phyloP scores from a whole-genome alignment of 1,140 invertebrate species.

The Sinella curviseta region DNA sequence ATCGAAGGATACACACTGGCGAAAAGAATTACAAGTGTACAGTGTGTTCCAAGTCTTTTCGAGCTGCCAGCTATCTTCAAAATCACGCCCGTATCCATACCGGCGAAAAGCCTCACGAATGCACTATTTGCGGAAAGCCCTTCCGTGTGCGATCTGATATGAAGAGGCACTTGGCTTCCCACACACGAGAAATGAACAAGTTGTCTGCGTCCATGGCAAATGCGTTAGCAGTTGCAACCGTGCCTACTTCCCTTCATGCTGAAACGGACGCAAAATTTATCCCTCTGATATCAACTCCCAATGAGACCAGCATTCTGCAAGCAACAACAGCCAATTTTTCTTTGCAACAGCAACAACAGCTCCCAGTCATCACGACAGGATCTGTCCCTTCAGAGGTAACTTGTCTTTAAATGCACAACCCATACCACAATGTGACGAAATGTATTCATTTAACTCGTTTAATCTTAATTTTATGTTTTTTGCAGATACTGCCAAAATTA shows the following conservation, averaged over 20 bases:
- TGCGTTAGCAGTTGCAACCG: neutral
- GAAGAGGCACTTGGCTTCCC: conserved; percentile 81
- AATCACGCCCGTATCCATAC: conserved; percentile 90
- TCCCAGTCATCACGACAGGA: no score
- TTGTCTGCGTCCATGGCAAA: neutral
- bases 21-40: conserved; percentile 87
- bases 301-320: neutral
- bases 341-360: no score
- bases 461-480: no score
- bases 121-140: conserved; percentile 74
- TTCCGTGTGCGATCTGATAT: conserved; percentile 84
- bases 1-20: conserved; percentile 84
- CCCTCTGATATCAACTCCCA: neutral
- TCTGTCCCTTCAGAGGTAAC: no score
- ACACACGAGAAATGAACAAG: conserved; percentile 60
- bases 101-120: conserved; percentile 77
- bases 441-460: no score
- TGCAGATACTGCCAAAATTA: no score
- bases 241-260: neutral
- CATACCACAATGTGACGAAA: no score
- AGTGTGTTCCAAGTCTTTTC: conserved; percentile 78
- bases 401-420: no score
- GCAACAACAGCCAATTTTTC: no score
- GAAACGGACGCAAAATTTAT: neutral
- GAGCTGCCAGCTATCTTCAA: conserved; percentile 79